These are phyloP conservation scores for Perodicticus potto DNA, from an alignment of 2,797 vertebrate species.

Conservation along the genomic window DNA sequence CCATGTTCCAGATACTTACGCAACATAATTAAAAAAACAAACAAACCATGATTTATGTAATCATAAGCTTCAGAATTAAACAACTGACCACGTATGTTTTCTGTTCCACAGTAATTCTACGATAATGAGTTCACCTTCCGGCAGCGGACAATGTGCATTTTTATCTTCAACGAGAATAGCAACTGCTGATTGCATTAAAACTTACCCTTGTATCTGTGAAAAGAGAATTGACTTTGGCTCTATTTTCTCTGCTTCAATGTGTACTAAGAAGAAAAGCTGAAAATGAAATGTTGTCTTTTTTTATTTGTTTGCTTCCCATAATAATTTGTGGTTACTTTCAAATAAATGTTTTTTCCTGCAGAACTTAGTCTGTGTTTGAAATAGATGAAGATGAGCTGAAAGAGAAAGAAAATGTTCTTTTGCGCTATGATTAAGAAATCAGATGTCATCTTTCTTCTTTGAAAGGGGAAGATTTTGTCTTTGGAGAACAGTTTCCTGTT, in stretches of 20 bases:
- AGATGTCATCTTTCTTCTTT: background rate
- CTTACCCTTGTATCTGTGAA: conserved; percentile 61
- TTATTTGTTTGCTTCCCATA: background rate
- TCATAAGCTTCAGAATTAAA: background rate
- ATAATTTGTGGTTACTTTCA: background rate
- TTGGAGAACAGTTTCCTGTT: background rate
- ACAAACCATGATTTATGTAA: background rate
- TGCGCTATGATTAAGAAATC: background rate
- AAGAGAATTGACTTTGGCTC: background rate
- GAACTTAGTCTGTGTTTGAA: background rate
- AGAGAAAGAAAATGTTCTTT: background rate
- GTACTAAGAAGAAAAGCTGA: background rate
- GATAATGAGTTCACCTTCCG: accelerated
- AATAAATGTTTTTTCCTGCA: conserved; percentile 5
- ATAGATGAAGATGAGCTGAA: background rate
- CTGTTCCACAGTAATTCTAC: background rate
- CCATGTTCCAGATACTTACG: background rate
- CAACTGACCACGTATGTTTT: background rate
- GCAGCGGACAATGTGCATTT: background rate
- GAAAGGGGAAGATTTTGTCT: background rate
- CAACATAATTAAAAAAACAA: background rate
- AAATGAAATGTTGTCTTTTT: background rate
- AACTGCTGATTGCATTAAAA: accelerated
- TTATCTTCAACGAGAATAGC: conserved; percentile 26
- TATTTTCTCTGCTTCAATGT: background rate